These are phyloP conservation scores for Eupithecia insigniata DNA, from an alignment of 2,888 invertebrate genomes.

Conservation along the genomic window DNA sequence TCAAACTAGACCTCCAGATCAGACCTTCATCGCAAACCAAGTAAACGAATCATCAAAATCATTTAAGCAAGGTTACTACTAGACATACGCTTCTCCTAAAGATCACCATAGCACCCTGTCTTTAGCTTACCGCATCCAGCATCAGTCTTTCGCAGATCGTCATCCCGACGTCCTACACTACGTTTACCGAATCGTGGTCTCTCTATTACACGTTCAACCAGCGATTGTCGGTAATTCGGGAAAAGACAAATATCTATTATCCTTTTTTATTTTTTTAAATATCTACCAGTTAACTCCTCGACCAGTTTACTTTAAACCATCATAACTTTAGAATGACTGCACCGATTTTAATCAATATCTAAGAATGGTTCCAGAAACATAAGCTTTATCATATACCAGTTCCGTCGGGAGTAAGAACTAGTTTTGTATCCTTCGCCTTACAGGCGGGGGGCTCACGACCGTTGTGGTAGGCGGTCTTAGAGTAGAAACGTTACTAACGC, in stretches of 20 bases:
- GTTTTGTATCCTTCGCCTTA: slow-evolving; percentile 28
- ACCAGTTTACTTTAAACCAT: neutral
- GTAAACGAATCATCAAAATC: neutral
- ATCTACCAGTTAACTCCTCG: too few species aligned
- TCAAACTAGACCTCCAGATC: neutral
- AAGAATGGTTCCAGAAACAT: neutral
- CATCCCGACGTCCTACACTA: neutral
- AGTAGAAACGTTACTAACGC: slow-evolving; percentile 37
- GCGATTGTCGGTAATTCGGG: too few species aligned
- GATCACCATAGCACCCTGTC: neutral
- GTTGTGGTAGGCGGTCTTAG: slow-evolving; percentile 61
- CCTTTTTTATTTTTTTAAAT: too few species aligned
- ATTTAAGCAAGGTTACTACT: neutral
- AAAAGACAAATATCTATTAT: too few species aligned
- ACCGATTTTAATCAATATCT: neutral
- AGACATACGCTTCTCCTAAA: neutral
- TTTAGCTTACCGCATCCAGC: neutral
- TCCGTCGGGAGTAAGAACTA: neutral
- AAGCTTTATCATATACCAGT: neutral
- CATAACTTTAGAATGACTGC: neutral
- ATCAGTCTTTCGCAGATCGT: neutral
- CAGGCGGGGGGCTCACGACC: slow-evolving; percentile 67
- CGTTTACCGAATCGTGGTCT: neutral
- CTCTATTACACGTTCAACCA: too few species aligned
- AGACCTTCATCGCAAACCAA: neutral